Evolutionary conservation across 2,888 invertebrate genomes (phyloP).

Genomic region (Neoitamus cyanurus): DNA sequence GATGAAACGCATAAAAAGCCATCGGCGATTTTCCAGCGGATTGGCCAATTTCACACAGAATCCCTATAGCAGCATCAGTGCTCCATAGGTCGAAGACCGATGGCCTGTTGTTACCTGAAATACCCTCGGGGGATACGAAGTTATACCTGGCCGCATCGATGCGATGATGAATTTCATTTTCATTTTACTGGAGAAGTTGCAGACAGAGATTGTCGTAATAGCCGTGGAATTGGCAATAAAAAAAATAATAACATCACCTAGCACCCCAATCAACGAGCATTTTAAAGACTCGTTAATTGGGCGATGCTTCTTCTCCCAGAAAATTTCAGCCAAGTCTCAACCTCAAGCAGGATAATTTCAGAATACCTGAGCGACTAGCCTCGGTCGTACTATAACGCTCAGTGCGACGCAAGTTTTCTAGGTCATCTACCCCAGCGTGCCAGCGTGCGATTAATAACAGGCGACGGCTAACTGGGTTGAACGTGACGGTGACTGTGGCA

Average conservation of each 20-base stretch:
- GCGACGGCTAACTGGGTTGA: not conserved
- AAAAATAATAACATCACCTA: not conserved
- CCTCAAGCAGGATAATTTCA: not conserved
- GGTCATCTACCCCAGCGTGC: not conserved
- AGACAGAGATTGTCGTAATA: not conserved
- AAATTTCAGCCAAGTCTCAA: not conserved
- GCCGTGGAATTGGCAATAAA: not conserved
- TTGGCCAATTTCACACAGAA: not conserved
- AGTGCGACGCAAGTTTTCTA: not conserved
- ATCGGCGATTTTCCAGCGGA: conserved; percentile 5
- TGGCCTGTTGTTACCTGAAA: not conserved
- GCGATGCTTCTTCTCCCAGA: not conserved
- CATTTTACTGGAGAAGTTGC: not conserved
- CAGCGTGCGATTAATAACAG: not conserved
- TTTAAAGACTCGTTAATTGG: not conserved
- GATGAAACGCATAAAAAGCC: not conserved
- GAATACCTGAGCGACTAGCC: not conserved
- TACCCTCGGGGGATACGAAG: not conserved
- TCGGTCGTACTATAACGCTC: not conserved
- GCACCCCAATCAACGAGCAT: not conserved
- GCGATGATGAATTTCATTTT: not conserved
- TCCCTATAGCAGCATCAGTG: not conserved
- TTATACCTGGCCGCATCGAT: not conserved
- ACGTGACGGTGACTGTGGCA: not conserved
- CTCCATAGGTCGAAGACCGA: not conserved